phyloP scores from a whole-genome alignment of 2,113 vertebrate species.

The Heterotilapia buettikoferi region DNA sequence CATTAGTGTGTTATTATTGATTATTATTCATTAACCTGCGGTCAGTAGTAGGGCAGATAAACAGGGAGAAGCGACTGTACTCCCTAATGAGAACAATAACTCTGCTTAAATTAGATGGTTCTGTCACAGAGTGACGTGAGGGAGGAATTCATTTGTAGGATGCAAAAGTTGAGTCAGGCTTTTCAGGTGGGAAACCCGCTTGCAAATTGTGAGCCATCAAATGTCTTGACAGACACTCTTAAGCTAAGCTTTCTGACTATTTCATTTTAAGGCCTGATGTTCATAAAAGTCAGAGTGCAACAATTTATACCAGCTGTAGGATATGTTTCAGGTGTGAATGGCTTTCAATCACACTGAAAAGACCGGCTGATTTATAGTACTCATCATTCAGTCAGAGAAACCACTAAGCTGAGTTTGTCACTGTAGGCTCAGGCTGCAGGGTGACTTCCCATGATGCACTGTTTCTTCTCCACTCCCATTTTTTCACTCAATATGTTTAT shows the following conservation, averaged over 20 bases:
- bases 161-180: not conserved
- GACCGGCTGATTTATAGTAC: not conserved
- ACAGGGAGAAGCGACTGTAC: slow-evolving; percentile 25
- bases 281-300: not conserved
- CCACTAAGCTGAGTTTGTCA: not conserved
- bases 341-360: not conserved
- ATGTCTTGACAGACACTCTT: not conserved
- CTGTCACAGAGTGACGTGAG: not conserved
- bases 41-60: slow-evolving; percentile 23
- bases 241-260: not conserved
- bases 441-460: not conserved
- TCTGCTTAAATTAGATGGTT: slow-evolving; percentile 34
- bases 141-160: slow-evolving; percentile 7
- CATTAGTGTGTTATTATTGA: slow-evolving; percentile 52
- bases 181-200: not conserved
- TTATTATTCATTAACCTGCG: slow-evolving; percentile 59
- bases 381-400: not conserved
- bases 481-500: not conserved
- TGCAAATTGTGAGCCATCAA: not conserved
- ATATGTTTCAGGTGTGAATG: not conserved
- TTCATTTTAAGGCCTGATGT: not conserved
- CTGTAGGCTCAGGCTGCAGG: not conserved
- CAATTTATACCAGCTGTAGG: not conserved
- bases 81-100: slow-evolving; percentile 43
- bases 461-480: not conserved